Evolutionary conservation across 2,888 invertebrate genomes (phyloP).

Genomic region (Halictus quadricinctus): DNA sequence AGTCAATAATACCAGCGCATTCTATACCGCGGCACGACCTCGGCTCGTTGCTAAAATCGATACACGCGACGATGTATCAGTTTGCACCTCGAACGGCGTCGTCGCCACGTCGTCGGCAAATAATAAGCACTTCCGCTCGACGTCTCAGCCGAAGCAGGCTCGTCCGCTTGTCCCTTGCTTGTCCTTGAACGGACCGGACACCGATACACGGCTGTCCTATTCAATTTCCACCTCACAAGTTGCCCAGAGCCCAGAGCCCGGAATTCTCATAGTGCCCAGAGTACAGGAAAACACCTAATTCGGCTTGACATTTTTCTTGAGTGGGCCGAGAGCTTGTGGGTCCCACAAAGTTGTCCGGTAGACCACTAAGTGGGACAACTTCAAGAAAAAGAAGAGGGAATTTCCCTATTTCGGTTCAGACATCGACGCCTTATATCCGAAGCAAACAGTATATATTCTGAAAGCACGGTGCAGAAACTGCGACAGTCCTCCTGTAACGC

Average conservation of each 20-base stretch:
- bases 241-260: background rate
- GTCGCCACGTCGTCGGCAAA: slow-evolving; percentile 5
- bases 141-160: background rate
- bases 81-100: slow-evolving; percentile 21
- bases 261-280: background rate
- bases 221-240: background rate
- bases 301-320: no score
- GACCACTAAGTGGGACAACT: no score
- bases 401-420: no score
- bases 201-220: background rate
- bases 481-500: no score
- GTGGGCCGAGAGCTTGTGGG: no score
- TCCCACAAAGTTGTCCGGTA: no score
- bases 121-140: slow-evolving; percentile 17
- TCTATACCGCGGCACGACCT: slow-evolving; percentile 52
- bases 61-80: slow-evolving; percentile 42
- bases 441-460: no score
- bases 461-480: no score
- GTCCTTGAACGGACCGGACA: background rate
- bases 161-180: background rate
- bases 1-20: slow-evolving; percentile 50
- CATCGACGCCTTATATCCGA: no score
- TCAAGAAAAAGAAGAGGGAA: no score
- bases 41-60: slow-evolving; percentile 59
- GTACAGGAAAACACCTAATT: no score